Evolutionary conservation across 2,888 invertebrate species (phyloP), one percentile per base, ranked within the genome.

Genomic region (Drosophila recens): DNA sequence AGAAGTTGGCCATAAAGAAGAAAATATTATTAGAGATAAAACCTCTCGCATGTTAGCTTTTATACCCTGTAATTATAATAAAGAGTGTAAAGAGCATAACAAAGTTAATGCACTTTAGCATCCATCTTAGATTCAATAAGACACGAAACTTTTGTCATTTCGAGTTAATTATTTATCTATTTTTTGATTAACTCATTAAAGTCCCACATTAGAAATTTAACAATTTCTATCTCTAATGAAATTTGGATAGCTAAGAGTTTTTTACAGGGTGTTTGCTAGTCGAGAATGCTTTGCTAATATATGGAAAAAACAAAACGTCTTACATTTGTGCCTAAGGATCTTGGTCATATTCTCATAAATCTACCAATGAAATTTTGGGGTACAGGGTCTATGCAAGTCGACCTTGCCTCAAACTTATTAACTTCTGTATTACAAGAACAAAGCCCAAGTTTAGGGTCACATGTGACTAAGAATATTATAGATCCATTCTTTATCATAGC

Each of bases 391-490:
- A 3, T 17, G 10, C 10, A 10, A 15, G 42, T 17, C 4, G 20
- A 43, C 11, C 20, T 4, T 13, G 5, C 36, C 36, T 33, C 33
- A 33, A 30, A 2, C 8, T 10, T 10, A 33, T 33, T 0, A 10
- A 33, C 2, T 8, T 36, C 36, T 13, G 3, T 36, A 4, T 13
- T 10, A 36, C 4, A 38, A 15, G 40, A 8, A 8, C 9, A 15
- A 43, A 43, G 5, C 4, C 5, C 20, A 27, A n/a, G 20, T 4
- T 45, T 23, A 23, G 43, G 23, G 20, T 43, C 8, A 38, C 10
- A 9, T 34, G 5, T 62, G 53, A 53, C 11, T 53, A 34, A 54
- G 23, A 42, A 59, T 43, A 27, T 38, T 45, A 49, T 45, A 49
- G 13, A 51, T 43, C 57, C 46, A 43, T 52, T n/a, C 11, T 48